phyloP scores from a whole-genome alignment of 2,113 vertebrate genomes.

The Tachycineta bicolor region DNA sequence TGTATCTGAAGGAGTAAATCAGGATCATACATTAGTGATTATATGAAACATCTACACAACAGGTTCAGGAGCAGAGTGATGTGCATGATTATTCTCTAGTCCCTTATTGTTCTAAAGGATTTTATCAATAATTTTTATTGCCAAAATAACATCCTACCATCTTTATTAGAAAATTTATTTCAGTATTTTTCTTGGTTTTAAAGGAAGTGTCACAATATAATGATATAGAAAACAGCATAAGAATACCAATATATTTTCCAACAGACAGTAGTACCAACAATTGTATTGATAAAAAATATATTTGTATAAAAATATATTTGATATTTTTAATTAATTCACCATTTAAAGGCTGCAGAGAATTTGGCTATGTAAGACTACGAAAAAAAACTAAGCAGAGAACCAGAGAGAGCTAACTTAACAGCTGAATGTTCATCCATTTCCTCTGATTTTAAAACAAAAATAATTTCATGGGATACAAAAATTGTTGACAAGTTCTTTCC shows the following conservation, averaged over 20 bases:
- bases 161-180: not conserved
- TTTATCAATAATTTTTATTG: not conserved
- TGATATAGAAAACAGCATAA: not conserved
- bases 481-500: not conserved
- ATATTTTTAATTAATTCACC: not conserved
- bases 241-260: not conserved
- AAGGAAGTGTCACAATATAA: not conserved
- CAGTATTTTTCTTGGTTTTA: not conserved
- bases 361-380: not conserved
- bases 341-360: not conserved
- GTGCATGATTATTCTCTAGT: not conserved
- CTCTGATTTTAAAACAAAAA: not conserved
- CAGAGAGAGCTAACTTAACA: not conserved
- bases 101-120: not conserved
- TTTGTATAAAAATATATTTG: not conserved
- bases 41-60: not conserved
- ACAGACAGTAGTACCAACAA: not conserved
- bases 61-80: not conserved
- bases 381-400: not conserved
- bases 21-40: not conserved
- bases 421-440: not conserved
- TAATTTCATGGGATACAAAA: not conserved
- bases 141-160: not conserved
- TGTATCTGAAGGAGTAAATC: not conserved
- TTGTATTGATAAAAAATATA: not conserved